Conservation (phyloP, 2,888 invertebrate species). For the Ischnura elegans region DNA sequence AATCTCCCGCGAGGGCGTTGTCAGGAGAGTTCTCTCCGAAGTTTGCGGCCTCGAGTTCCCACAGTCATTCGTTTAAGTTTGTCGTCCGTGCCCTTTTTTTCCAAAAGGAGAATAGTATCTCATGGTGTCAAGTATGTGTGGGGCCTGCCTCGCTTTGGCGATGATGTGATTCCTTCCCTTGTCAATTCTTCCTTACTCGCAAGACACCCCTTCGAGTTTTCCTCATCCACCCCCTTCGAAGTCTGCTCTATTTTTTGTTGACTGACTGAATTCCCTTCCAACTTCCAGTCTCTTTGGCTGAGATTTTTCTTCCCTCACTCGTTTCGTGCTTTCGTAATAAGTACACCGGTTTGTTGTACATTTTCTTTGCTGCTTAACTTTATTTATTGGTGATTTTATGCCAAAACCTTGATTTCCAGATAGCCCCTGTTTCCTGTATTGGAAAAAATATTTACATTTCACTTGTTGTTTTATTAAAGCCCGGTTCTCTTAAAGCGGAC, state of each 20-base stretch:
- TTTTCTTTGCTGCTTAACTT: neutral
- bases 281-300: neutral
- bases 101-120: neutral
- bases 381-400: neutral
- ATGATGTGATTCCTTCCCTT: constrained; percentile 24
- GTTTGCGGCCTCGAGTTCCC: neutral
- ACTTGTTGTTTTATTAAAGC: too few species aligned
- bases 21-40: neutral
- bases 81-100: neutral
- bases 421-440: too few species aligned
- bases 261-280: neutral
- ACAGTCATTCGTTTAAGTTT: neutral
- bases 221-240: neutral
- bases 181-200: neutral
- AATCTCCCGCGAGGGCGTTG: neutral
- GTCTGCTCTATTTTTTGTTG: neutral
- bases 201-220: neutral
- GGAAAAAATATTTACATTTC: too few species aligned
- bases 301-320: neutral
- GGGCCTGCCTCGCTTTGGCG: neutral
- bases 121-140: neutral
- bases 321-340: neutral
- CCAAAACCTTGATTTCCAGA: too few species aligned
- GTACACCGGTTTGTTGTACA: neutral
- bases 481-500: too few species aligned